Evolutionary conservation across 1,140 invertebrate genomes (phyloP), one percentile per base, ranked within the genome.

Genomic region (Macrobrachium nipponense): DNA sequence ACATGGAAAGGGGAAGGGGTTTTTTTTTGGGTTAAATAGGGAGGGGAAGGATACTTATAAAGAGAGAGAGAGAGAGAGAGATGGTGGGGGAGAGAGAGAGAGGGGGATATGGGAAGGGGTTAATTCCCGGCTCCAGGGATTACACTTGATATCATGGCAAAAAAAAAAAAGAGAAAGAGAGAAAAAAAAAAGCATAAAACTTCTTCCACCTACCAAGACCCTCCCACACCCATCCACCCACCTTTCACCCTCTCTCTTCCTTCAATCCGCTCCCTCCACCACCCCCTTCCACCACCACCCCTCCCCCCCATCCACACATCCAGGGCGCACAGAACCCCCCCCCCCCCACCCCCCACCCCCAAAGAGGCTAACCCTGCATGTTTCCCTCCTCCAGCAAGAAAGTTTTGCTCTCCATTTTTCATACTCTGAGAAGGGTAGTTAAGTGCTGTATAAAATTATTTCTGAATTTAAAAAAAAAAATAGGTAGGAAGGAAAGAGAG

Each of bases 51-150:
- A 17, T 7, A 20, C 6, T 0, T 7, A 15, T 18, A 44, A 36
- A 73, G 70, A 73, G 43, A 73, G 70, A 73, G 70, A 73, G 70
- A 73, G 70, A 73, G 70, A 44, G 70, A 73, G 70, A 73, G 70
- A 73, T 18, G 23, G 43, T 15, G 70, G 23, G 43, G 17, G 43
- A 73, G 70, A 23, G 70, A 73, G n/a, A 17, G 75, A 51, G 36
- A 51, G 36, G 76, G 60, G 76, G 60, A 23, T 59, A 18, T n/a
- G 76, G 60, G 76, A 59, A 58, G 60, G 76, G 27, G 58, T 27
- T 10, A 78, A 36, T 36, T 36, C 27, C 27, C 27, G 27, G 27
- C 27, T 36, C 27, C 27, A 36, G 27, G 27, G 27, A 36, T 36
- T 36, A 36, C 27, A 36, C 27, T 36, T 36, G 27, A 36, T 36